phyloP scores from a whole-genome alignment of 2,113 vertebrate genomes.

The Platichthys flesus region DNA sequence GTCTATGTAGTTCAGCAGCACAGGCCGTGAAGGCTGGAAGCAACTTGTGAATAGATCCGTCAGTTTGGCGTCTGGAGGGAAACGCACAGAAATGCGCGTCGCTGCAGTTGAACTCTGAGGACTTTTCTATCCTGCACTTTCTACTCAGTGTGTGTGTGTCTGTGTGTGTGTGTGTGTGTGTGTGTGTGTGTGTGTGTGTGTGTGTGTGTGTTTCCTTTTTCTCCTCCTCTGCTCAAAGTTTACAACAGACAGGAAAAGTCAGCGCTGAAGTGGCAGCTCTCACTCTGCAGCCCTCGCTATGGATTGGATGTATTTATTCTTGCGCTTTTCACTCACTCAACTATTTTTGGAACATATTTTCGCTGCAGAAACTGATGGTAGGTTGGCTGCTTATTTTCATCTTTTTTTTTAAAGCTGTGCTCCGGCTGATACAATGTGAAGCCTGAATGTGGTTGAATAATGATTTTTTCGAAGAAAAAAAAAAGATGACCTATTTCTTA shows the following conservation, averaged over 20 bases:
- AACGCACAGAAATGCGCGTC: constrained; percentile 71
- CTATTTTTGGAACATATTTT: constrained; percentile 74
- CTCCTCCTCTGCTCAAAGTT: constrained; percentile 54
- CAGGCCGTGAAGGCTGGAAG: constrained; percentile 79
- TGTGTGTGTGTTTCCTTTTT: too few relatives aligned
- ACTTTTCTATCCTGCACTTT: constrained; percentile 32
- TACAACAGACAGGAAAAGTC: constrained; percentile 68
- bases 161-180: background rate
- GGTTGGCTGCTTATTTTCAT: constrained; percentile 25
- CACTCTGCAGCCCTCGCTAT: constrained; percentile 67
- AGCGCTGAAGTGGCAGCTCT: constrained; percentile 67
- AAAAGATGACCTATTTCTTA: background rate
- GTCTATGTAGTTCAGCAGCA: constrained; percentile 77
- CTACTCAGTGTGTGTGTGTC: background rate
- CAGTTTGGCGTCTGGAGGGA: constrained; percentile 65
- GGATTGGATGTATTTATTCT: constrained; percentile 80
- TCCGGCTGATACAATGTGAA: background rate
- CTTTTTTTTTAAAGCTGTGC: background rate
- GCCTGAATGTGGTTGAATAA: background rate
- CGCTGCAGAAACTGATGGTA: constrained; percentile 79
- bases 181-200: background rate
- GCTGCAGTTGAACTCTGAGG: constrained; percentile 66
- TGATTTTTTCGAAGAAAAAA: background rate
- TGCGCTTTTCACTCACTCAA: constrained; percentile 77
- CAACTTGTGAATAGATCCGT: constrained; percentile 71